Evolutionary conservation across 2,113 vertebrate species (phyloP).

Genomic region (Eonycteris spelaea): DNA sequence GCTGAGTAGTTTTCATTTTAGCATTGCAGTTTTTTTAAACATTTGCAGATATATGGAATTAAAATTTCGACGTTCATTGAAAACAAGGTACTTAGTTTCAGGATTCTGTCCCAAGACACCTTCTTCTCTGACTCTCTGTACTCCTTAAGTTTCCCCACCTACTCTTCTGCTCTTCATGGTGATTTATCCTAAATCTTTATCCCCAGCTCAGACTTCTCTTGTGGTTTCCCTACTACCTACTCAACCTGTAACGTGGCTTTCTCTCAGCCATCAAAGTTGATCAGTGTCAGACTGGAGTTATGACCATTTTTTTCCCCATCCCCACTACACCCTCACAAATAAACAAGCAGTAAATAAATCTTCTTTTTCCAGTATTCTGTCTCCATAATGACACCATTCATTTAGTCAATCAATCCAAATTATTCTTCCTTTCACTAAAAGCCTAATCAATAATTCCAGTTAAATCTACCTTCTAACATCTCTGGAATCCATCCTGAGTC

Average conservation of each 20-base stretch:
- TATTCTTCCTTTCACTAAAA: background rate
- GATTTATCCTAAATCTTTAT: background rate
- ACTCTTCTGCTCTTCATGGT: background rate
- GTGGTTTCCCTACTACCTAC: background rate
- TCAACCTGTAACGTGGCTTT: background rate
- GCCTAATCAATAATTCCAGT: background rate
- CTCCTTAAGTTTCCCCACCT: background rate
- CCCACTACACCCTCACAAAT: background rate
- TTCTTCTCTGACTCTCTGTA: background rate
- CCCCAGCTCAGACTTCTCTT: background rate
- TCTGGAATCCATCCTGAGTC: background rate
- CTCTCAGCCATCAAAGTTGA: background rate
- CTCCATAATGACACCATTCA: background rate
- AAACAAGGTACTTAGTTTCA: background rate
- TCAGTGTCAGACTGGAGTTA: background rate
- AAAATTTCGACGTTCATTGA: background rate
- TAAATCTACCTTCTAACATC: background rate
- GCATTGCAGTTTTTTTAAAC: background rate
- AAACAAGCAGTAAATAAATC: background rate
- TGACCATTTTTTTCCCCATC: fast-evolving
- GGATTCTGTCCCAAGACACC: fast-evolving
- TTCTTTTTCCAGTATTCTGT: background rate
- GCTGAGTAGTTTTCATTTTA: background rate
- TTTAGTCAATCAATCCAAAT: background rate
- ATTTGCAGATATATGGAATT: background rate